A percentile compares a stretch with the other conserved stretches of the same genome.
Conservation (phyloP, 2,113 vertebrate species). For the Pteronura brasiliensis region DNA sequence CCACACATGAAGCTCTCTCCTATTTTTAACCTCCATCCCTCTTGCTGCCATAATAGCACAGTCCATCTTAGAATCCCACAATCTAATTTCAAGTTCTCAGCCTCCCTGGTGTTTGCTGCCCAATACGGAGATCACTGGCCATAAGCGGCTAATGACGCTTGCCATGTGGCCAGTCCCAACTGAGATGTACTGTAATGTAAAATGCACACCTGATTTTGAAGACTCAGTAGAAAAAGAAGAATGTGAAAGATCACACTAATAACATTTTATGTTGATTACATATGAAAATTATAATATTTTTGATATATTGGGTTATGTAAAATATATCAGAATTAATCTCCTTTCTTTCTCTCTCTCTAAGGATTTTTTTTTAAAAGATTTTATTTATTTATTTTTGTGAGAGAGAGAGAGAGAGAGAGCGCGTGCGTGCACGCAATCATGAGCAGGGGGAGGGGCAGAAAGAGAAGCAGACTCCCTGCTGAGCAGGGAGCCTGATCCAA, state of each 20-base stretch:
- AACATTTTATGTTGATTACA: neutral
- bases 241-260: neutral
- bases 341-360: neutral
- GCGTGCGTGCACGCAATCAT: rapidly evolving
- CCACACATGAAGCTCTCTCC: neutral
- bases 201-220: neutral
- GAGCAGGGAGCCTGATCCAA: too few species aligned
- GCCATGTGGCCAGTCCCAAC: neutral
- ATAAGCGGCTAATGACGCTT: neutral
- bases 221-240: neutral
- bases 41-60: neutral
- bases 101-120: neutral
- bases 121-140: neutral
- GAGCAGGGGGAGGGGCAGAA: too few species aligned
- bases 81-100: neutral
- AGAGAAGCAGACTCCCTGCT: too few species aligned
- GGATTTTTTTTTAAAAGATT: neutral
- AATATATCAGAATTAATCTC: neutral
- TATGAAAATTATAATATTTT: neutral
- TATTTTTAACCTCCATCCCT: neutral
- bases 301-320: neutral
- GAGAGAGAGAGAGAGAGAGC: too few species aligned
- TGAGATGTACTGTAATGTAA: neutral
- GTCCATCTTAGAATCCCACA: neutral
- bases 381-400: neutral